Base-by-base conservation (phyloP, 2,888 invertebrate species). In the Spodoptera littoralis region DNA sequence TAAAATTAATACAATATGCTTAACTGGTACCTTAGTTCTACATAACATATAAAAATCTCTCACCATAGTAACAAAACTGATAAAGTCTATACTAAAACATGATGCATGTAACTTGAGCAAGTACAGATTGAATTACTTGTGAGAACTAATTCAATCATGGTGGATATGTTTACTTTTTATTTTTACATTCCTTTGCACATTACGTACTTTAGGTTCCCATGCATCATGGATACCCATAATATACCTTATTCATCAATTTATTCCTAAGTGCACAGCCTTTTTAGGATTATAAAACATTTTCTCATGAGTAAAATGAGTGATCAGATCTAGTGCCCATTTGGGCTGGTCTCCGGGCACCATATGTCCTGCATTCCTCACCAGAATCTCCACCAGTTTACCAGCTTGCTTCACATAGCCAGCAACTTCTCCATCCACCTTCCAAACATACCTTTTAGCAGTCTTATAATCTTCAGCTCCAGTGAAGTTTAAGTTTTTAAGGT, bases 341-440 rank as follows among this genome's bases (percentile, higher is more conserved):
- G 98, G 97, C 85, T 98, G 97, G 90, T 98, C 97, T 41, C 95
- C 94, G 0, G 97, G 97, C 9, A 97, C 97, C 96, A 98, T 97
- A 81, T 98, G 98, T 0, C 98, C 98, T 11, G 98, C 97, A 89
- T 97, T 96, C 65, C 97, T 94, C 0, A 98, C 96, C 89, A 98
- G 87, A 3, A 97, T 95, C 87, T 97, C 97, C 0, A 96, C 96
- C 55, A 98, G 90, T 82, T 96, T 96, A 0, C 96, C 96, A 6
- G 96, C 96, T 73, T 96, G 95, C 85, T 97, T 97, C 0, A 95
- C 96, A 90, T 97, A 98, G 0, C 98, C 98, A 0, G 97, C 98
- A 9, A 98, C 89, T 71, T 96, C 96, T 0, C 92, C 93, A 54
- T 93, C 96, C 6, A 97, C 96, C 58, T 92, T 92, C 98, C 98